Evolutionary conservation across 2,797 vertebrate genomes (phyloP), one percentile per base, ranked within the genome.

Genomic region (Sebastes cheni): DNA sequence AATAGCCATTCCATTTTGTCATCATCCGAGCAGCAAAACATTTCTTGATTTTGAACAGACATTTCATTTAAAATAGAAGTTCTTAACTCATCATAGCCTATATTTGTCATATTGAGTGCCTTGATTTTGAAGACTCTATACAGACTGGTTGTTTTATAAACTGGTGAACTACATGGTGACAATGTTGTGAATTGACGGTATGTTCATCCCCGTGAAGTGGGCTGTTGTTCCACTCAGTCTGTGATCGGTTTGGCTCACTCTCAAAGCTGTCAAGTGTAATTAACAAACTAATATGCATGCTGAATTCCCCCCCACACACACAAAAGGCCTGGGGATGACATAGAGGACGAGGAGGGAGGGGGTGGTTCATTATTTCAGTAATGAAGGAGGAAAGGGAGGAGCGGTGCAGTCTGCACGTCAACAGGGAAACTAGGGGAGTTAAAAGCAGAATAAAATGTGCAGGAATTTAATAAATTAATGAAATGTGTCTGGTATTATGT

Each of bases 231-330:
- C 72, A 59, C 71, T 76, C 64, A 59, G 80, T 59, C 93, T 89
- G 79, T 88, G 84, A 85, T 81, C 30, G 50, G 67, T 86, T 92
- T 93, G 91, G 91, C 88, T 90, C 88, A 71, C 60, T 67, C 72
- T 89, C 88, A 84, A 82, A 88, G 70, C 93, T 96, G 95, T 93
- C 95, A 91, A 86, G 84, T 93, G 90, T 93, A 95, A 96, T 96
- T 95, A 96, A 88, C 68, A 78, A 61, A 84, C 83, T 86, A 79
- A 90, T 90, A 79, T 81, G 83, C 84, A 70, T 18, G 7, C 55
- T 76, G 78, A 77, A 71, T 88, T 76, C 89, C 70, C 27, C 39
- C 59, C 30, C 72, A 79, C 83, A 86, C 75, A 80, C 68, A 86
- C 83, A 82, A 86, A 90, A 86, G 82, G 85, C 89, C 86, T 25